Evolutionary conservation across 2,797 vertebrate genomes (phyloP), one percentile per base, ranked within the genome.

Genomic region (Dendrocincla tyrannina): DNA sequence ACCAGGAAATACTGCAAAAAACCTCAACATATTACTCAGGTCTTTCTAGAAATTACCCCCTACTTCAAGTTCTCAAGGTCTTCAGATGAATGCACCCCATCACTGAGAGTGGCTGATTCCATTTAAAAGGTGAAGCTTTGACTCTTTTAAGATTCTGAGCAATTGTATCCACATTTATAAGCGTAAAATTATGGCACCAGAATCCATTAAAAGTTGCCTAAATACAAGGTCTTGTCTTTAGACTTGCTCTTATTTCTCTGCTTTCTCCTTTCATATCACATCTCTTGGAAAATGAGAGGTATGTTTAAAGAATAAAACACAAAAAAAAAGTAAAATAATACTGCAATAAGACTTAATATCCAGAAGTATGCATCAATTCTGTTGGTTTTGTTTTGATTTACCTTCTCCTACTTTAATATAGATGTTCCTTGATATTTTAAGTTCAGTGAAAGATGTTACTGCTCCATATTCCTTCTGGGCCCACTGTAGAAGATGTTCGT

Each of bases 401-500:
- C 99, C 99, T 99, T 99, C 99, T 96, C 99, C 99, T 70, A 99
- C 99, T 98, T 99, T 99, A 98, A 99, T 99, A 95, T 99, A 99
- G 98, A 99, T 98, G 80, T 99, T 98, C 91, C 98, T 98, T 80
- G 99, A 98, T 97, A 99, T 98, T 98, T 98, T 98, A 95, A 99
- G 98, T 97, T 99, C 99, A 5, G 98, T 99, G 98, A 99, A 99
- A n/a, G 99, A 99, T 22, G 99, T 99, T 91, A 99, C 98, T 41
- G 99, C 99, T 75, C 97, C 97, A 92, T 99, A 99, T 81, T 98
- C 98, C 94, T 98, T 98, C 96, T 98, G 98, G 85, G 99, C 99
- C 99, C 99, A 99, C 74, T 97, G 98, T 76, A 99, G 97, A 95
- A 99, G 98, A 85, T 98, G 98, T 77, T 99, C 98, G 11, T 99